Conservation (phyloP, 2,888 invertebrate species). For the Callyntrura sp. region DNA sequence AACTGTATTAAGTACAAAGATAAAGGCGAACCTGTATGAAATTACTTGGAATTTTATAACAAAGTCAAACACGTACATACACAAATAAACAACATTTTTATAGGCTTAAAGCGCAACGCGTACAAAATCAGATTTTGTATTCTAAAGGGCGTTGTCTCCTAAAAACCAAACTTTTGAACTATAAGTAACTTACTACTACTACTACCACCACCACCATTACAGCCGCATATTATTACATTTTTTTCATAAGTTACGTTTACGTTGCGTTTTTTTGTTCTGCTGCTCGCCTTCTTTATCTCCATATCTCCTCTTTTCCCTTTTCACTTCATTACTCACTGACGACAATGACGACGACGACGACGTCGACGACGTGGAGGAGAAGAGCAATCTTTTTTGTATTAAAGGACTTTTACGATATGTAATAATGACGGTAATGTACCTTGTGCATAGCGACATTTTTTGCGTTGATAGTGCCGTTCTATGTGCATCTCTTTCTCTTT, state of each 20-base stretch:
- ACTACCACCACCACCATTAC: too few relatives aligned
- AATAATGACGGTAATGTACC: too few relatives aligned
- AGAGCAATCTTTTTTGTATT: not conserved
- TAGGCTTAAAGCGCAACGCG: not conserved
- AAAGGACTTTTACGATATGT: too few relatives aligned
- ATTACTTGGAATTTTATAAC: not conserved
- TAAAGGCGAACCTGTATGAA: too few relatives aligned
- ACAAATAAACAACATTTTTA: not conserved
- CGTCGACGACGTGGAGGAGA: not conserved
- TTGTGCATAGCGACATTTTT: not conserved
- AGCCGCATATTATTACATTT: too few relatives aligned
- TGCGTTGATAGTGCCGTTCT: not conserved
- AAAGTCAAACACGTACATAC: not conserved
- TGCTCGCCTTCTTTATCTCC: constrained; percentile 33
- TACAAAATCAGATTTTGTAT: constrained; percentile 58
- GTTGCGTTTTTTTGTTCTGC: constrained; percentile 14
- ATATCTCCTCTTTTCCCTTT: constrained; percentile 49
- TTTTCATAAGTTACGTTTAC: too few relatives aligned
- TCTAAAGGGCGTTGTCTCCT: constrained; percentile 61
- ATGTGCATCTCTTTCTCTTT: not conserved
- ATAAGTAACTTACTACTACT: too few relatives aligned
- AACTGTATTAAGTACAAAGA: too few relatives aligned
- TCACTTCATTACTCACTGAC: constrained; percentile 70
- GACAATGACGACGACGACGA: constrained; percentile 27
- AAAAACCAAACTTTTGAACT: constrained; percentile 3